Percentiles rank a stretch among this genome's conserved stretches.
These are phyloP conservation scores for Gambusia yucatana DNA, from an alignment of 2,797 vertebrate species.

Conservation along the genomic window DNA sequence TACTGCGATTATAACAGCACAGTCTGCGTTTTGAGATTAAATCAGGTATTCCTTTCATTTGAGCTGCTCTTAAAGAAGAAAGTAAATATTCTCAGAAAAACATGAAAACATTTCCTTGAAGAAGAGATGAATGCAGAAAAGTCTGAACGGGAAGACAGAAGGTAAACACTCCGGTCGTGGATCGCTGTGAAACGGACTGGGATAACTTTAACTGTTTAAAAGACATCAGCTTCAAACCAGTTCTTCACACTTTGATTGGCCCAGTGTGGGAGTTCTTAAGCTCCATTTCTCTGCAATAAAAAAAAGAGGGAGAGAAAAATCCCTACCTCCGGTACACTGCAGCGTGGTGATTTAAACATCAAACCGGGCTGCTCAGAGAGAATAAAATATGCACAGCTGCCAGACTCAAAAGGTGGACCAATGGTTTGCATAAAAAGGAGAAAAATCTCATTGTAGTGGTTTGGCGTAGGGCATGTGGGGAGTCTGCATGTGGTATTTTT, in stretches of 20 bases:
- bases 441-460: conserved; percentile 14
- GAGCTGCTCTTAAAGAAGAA: neutral
- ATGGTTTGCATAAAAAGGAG: conserved; percentile 34
- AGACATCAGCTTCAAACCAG: conserved; percentile 57
- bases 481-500: conserved; percentile 17
- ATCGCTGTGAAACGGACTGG: conserved; percentile 62
- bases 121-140: conserved; percentile 2
- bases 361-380: conserved; percentile 36
- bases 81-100: neutral
- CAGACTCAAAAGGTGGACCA: conserved; percentile 29
- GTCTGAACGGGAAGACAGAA: conserved; percentile 7
- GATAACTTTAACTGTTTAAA: conserved; percentile 37
- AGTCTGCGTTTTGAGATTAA: neutral
- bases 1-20: neutral
- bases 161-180: conserved; percentile 28
- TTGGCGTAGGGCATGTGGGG: conserved; percentile 5
- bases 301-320: neutral
- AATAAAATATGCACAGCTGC: conserved; percentile 38
- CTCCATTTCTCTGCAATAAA: conserved; percentile 43
- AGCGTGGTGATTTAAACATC: conserved; percentile 59
- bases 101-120: neutral
- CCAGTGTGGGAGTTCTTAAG: conserved; percentile 60
- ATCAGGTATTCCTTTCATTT: neutral
- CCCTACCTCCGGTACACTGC: conserved; percentile 36
- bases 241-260: conserved; percentile 68